These are phyloP conservation scores for Osedax frankpressi DNA, from an alignment of 2,888 invertebrate genomes.

Conservation along the genomic window DNA sequence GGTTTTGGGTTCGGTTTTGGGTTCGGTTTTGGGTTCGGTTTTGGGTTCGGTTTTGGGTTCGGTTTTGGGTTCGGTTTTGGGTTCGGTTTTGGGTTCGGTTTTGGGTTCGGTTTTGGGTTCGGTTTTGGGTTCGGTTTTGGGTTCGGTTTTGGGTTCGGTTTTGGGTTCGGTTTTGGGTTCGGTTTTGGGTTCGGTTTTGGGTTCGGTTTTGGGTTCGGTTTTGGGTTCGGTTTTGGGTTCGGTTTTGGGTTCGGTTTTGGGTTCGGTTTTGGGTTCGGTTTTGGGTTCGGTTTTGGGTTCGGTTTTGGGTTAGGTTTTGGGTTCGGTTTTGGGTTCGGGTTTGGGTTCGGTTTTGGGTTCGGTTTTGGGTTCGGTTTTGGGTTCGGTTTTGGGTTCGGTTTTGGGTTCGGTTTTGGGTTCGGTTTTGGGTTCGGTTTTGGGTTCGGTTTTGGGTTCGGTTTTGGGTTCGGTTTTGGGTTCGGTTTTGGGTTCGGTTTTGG, in stretches of 20 bases:
- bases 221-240: constrained; percentile 28
- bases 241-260: constrained; percentile 26
- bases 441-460: too few relatives aligned
- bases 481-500: too few relatives aligned
- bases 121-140: constrained; percentile 5
- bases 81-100: constrained; percentile 30
- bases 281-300: too few relatives aligned
- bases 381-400: too few relatives aligned
- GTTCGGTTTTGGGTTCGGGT: too few relatives aligned
- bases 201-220: constrained; percentile 30
- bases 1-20: constrained; percentile 22
- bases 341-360: too few relatives aligned
- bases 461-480: too few relatives aligned
- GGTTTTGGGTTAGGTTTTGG: too few relatives aligned
- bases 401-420: too few relatives aligned
- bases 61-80: constrained; percentile 28
- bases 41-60: constrained; percentile 29
- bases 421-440: too few relatives aligned
- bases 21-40: constrained; percentile 27
- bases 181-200: constrained; percentile 30
- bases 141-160: constrained; percentile 28
- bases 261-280: too few relatives aligned
- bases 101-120: constrained; percentile 18
- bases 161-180: constrained; percentile 29
- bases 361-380: too few relatives aligned